These are phyloP conservation scores for Nannoperca obscura DNA, from an alignment of 2,797 vertebrate species.

Conservation along the genomic window DNA sequence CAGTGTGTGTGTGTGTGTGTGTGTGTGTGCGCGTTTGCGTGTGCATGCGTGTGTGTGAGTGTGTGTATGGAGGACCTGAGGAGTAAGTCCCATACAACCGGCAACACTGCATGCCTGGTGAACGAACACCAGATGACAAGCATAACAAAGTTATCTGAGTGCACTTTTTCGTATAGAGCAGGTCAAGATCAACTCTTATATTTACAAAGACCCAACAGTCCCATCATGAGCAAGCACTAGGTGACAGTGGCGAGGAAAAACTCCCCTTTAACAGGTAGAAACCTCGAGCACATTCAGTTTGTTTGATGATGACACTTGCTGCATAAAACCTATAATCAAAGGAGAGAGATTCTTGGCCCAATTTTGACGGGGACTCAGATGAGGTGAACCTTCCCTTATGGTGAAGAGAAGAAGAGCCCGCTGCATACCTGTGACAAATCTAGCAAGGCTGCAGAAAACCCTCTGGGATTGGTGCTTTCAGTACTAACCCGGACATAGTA, in stretches of 20 bases:
- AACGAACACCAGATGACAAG: constrained; percentile 18
- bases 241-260: no score
- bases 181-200: no score
- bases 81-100: constrained; percentile 17
- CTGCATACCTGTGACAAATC: constrained; percentile 52
- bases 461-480: constrained; percentile 8
- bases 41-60: no score
- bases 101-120: constrained; percentile 1
- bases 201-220: no score
- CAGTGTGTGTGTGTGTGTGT: not conserved
- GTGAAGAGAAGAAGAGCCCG: constrained; percentile 20
- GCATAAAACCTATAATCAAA: constrained; percentile 67
- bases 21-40: no score
- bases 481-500: constrained; percentile 11
- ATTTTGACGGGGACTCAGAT: constrained; percentile 41
- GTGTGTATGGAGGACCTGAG: constrained; percentile 22
- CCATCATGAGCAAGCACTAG: no score
- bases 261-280: no score
- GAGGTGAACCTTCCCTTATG: constrained; percentile 21
- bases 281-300: no score
- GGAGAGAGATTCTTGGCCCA: constrained; percentile 41
- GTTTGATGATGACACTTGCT: constrained; percentile 64
- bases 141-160: no score
- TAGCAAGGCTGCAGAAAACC: constrained; percentile 30
- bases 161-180: no score